These are phyloP conservation scores for Scatophagus argus DNA, from an alignment of 2,113 vertebrate species.

Conservation along the genomic window DNA sequence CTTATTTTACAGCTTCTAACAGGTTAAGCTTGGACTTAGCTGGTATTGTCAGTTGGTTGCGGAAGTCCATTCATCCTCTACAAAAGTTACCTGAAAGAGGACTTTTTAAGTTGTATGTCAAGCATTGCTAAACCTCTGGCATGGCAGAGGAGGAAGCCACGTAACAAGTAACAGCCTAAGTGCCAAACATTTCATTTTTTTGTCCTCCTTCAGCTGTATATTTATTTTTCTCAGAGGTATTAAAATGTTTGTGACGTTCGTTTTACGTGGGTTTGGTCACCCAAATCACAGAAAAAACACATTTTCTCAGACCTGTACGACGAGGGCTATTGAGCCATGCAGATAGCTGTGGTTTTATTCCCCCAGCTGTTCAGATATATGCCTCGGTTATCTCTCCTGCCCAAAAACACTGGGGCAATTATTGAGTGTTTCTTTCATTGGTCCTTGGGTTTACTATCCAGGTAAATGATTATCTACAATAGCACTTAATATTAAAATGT, in stretches of 20 bases:
- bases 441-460: background rate
- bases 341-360: constrained; percentile 44
- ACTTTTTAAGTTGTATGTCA: too few relatives aligned
- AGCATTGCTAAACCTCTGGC: constrained; percentile 49
- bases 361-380: background rate
- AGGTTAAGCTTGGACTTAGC: constrained; percentile 23
- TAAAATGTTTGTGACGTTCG: constrained; percentile 46
- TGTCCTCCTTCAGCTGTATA: constrained; percentile 53
- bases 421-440: background rate
- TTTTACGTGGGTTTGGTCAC: constrained; percentile 16
- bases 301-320: constrained; percentile 10
- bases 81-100: too few relatives aligned
- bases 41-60: constrained; percentile 29
- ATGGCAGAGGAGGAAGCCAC: constrained; percentile 53
- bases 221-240: constrained; percentile 67
- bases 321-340: constrained; percentile 21
- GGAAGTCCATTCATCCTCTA: constrained; percentile 29
- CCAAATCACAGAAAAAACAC: background rate
- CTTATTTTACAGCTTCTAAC: constrained; percentile 32
- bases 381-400: constrained; percentile 10
- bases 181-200: constrained; percentile 73
- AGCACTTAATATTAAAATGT: constrained; percentile 61
- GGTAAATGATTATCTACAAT: background rate
- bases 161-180: constrained; percentile 75
- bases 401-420: background rate